Conservation (phyloP, 2,888 invertebrate genomes). For the Ypsolopha sequella region DNA sequence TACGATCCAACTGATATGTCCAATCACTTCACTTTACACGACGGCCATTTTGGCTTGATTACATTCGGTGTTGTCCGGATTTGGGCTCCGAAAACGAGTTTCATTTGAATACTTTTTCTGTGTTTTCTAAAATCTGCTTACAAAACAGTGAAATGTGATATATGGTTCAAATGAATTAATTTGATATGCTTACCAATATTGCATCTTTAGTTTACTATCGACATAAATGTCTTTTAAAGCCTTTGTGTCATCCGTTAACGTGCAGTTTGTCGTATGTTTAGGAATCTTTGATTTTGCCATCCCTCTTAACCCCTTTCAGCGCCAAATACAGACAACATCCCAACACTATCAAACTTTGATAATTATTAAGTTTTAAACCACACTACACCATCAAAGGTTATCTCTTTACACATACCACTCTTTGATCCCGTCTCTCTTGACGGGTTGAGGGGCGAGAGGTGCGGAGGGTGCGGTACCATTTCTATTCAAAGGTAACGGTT, state of each 20-base stretch:
- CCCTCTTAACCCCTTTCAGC: background rate
- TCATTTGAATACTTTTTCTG: background rate
- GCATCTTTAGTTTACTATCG: too few species aligned
- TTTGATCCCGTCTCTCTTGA: conserved; percentile 92
- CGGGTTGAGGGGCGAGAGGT: conserved; percentile 63
- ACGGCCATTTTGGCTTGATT: background rate
- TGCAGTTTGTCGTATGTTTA: background rate
- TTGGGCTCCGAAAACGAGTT: background rate
- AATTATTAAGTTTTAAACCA: background rate
- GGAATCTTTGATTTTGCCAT: background rate
- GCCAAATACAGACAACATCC: too few species aligned
- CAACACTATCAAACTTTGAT: background rate
- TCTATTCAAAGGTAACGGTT: conserved; percentile 49
- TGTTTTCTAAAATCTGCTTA: too few species aligned
- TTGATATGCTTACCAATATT: too few species aligned
- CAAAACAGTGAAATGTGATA: too few species aligned
- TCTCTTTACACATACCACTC: conserved; percentile 94
- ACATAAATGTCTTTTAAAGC: too few species aligned
- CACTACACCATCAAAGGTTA: background rate
- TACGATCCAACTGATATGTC: conserved; percentile 1
- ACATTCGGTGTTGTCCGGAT: background rate
- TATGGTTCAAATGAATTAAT: too few species aligned
- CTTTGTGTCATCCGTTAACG: too few species aligned
- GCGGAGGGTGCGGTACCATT: conserved; percentile 46
- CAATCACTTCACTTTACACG: background rate